Evolutionary conservation across 2,888 invertebrate species (phyloP).

Genomic region (Prosapia bicincta): DNA sequence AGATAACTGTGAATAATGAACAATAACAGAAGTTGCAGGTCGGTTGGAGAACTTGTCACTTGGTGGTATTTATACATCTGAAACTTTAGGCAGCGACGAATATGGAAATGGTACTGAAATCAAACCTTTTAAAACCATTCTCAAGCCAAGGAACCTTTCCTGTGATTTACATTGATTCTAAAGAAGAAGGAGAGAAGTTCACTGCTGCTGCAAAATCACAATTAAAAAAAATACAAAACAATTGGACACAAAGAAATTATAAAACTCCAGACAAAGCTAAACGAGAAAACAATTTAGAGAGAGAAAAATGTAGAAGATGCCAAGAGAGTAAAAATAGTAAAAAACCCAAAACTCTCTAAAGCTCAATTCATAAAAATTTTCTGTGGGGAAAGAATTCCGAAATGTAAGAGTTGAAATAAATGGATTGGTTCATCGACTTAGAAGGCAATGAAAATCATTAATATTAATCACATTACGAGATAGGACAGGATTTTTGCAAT

Average conservation of each 20-base stretch:
- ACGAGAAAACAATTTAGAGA: slow-evolving; percentile 76
- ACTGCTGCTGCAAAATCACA: slow-evolving; percentile 89
- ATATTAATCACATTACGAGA: slow-evolving; percentile 95
- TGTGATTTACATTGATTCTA: slow-evolving; percentile 77
- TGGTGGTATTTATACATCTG: slow-evolving; percentile 83
- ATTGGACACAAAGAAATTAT: slow-evolving; percentile 75
- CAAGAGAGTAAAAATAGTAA: slow-evolving; percentile 71
- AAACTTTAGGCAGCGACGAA: slow-evolving; percentile 81
- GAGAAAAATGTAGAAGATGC: slow-evolving; percentile 89
- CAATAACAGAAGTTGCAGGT: no score
- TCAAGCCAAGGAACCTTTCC: slow-evolving; percentile 87
- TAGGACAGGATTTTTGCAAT: slow-evolving; percentile 93
- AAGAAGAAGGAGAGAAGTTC: slow-evolving; percentile 66
- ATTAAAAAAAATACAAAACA: slow-evolving; percentile 88
- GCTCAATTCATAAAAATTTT: slow-evolving; percentile 75
- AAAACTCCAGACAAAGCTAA: slow-evolving; percentile 76
- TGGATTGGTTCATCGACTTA: slow-evolving; percentile 96
- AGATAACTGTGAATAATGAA: no score
- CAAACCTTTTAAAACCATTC: slow-evolving; percentile 86
- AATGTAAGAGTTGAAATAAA: slow-evolving; percentile 74
- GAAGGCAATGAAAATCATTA: slow-evolving; percentile 89
- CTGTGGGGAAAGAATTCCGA: slow-evolving; percentile 58
- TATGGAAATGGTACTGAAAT: slow-evolving; percentile 78
- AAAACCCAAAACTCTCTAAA: slow-evolving; percentile 71
- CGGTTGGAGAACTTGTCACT: no score